phyloP scores from a whole-genome alignment of 2,113 vertebrate species.

The Eubucco bourcierii region DNA sequence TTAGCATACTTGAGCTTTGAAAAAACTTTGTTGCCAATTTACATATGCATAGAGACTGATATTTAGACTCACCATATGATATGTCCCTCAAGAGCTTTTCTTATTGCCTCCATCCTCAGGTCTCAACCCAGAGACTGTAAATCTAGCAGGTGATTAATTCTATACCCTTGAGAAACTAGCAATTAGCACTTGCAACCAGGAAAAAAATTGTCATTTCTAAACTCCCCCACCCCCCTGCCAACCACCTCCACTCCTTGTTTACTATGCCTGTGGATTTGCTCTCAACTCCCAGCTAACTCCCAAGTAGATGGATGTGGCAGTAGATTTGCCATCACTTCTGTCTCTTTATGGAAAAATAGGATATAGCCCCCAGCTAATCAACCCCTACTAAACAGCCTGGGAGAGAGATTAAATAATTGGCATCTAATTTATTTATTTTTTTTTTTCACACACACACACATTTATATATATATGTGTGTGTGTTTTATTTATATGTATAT shows the following conservation, averaged over 20 bases:
- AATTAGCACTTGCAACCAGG: constrained; percentile 90
- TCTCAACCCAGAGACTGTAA: constrained; percentile 92
- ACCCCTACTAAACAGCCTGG: constrained; percentile 73
- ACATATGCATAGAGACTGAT: constrained; percentile 99
- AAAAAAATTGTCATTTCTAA: constrained; percentile 85
- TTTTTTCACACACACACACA: no score
- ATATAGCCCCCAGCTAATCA: constrained; percentile 78
- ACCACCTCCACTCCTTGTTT: constrained; percentile 62
- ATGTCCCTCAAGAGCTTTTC: constrained; percentile 95
- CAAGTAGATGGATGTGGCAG: constrained; percentile 66
- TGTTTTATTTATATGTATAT: no score
- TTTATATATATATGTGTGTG: no score
- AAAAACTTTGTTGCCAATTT: constrained; percentile 94
- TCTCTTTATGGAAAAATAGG: constrained; percentile 78
- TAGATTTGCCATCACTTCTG: constrained; percentile 74
- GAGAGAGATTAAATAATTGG: constrained; percentile 73
- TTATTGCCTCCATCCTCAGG: constrained; percentile 98
- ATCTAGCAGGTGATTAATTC: constrained; percentile 99
- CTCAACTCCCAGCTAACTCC: constrained; percentile 80
- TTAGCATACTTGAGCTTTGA: constrained; percentile 98
- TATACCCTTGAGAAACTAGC: constrained; percentile 91
- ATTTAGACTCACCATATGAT: constrained; percentile 93
- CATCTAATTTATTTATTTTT: constrained; percentile 29
- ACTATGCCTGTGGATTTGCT: constrained; percentile 81
- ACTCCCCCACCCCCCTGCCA: no score